phyloP scores from a whole-genome alignment of 1,140 invertebrate species.

The Drosophila truncata region DNA sequence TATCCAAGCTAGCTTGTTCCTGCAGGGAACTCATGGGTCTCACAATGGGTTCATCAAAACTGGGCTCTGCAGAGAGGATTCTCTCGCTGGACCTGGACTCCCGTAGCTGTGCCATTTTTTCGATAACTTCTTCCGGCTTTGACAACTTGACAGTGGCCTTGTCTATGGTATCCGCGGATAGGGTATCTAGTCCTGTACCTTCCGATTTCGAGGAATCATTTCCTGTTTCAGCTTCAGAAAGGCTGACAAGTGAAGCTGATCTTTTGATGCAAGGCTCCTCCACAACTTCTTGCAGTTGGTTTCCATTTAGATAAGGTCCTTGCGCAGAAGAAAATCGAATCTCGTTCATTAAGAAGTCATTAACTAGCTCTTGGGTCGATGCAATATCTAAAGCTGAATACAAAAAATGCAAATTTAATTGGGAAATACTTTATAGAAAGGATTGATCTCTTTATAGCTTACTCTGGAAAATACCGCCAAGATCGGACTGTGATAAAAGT shows the following conservation, averaged over 20 bases:
- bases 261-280: conserved; percentile 60
- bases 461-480: conserved; percentile 22
- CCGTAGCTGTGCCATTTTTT: conserved; percentile 66
- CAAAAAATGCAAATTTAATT: background rate
- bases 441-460: background rate
- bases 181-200: conserved; percentile 21
- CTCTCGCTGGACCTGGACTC: conserved; percentile 46
- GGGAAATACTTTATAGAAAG: background rate
- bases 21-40: conserved; percentile 55
- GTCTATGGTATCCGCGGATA: conserved; percentile 50
- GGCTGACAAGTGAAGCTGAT: conserved; percentile 33
- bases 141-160: conserved; percentile 56
- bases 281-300: conserved; percentile 16
- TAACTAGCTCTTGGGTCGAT: conserved; percentile 37
- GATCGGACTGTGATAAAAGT: background rate
- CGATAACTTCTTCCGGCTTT: conserved; percentile 61
- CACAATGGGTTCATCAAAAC: conserved; percentile 62
- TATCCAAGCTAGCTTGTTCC: conserved; percentile 54
- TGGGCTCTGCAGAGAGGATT: conserved; percentile 15
- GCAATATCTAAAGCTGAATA: background rate
- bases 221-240: conserved; percentile 16
- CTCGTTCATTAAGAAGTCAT: conserved; percentile 47
- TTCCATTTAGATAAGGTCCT: background rate
- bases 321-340: conserved; percentile 31
- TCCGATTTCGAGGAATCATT: conserved; percentile 26